Evolutionary conservation across 2,797 vertebrate genomes (phyloP).

Genomic region (Myoxocephalus aenaeus): DNA sequence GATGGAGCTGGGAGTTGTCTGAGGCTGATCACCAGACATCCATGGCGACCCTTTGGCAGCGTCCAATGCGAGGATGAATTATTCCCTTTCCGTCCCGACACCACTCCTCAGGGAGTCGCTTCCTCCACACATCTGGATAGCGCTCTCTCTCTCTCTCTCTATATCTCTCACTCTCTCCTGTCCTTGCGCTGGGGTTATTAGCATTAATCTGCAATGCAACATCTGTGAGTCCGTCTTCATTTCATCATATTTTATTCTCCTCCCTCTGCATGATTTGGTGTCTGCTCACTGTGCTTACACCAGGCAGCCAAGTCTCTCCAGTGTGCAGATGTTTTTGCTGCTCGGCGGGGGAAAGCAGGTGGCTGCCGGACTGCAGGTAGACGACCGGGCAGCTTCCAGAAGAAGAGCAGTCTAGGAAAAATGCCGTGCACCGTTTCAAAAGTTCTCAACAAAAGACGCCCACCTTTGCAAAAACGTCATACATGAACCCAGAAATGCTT

Average conservation of each 20-base stretch:
- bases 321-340: conserved; percentile 63
- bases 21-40: conserved; percentile 35
- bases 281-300: conserved; percentile 58
- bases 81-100: conserved; percentile 55
- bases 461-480: conserved; percentile 14
- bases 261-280: conserved; percentile 34
- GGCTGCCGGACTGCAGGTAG: conserved; percentile 62
- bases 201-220: conserved; percentile 54
- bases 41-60: conserved; percentile 39
- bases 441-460: conserved; percentile 9
- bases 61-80: conserved; percentile 62
- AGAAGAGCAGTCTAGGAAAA: conserved; percentile 34
- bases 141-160: not conserved
- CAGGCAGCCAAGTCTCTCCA: conserved; percentile 47
- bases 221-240: conserved; percentile 54
- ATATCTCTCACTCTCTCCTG: not conserved
- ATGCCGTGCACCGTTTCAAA: conserved; percentile 21
- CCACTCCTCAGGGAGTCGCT: conserved; percentile 53
- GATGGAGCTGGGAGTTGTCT: conserved; percentile 22
- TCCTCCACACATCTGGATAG: conserved; percentile 71
- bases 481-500: conserved; percentile 4
- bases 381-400: conserved; percentile 30
- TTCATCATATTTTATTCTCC: conserved; percentile 26
- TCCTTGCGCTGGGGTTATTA: conserved; percentile 39
- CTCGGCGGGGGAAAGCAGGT: conserved; percentile 67